Conservation (phyloP, 2,797 vertebrate genomes). For the Macropus fuliginosus region DNA sequence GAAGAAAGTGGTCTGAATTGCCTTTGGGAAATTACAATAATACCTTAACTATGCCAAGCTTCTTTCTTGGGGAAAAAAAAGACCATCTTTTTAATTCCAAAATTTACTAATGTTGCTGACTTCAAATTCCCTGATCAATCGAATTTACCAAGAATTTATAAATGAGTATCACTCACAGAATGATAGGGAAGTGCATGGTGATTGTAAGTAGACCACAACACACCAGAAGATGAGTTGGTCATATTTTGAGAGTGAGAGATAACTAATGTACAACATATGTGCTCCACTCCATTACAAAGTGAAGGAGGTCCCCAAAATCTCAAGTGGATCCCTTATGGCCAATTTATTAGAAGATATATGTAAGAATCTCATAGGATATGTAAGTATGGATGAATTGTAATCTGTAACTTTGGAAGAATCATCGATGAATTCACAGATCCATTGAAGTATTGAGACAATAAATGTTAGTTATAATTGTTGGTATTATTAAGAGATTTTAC, state of each 20-base stretch:
- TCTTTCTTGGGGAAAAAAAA: background rate
- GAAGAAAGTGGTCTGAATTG: background rate
- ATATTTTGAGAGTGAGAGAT: background rate
- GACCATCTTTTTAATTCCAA: background rate
- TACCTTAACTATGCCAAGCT: background rate
- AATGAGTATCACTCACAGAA: background rate
- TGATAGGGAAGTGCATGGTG: background rate
- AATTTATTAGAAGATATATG: background rate
- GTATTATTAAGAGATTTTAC: background rate
- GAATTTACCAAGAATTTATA: background rate
- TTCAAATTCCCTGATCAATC: background rate
- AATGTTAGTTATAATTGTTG: background rate
- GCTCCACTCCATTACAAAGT: background rate
- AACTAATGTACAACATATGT: background rate
- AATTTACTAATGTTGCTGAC: background rate
- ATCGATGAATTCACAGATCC: background rate
- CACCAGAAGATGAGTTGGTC: background rate
- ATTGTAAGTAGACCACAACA: background rate
- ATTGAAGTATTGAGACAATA: background rate
- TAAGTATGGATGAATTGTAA: background rate
- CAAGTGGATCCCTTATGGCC: background rate
- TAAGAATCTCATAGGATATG: background rate
- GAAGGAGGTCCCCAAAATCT: background rate
- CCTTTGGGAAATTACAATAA: background rate
- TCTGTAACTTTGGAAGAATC: background rate